phyloP scores from a whole-genome alignment of 1,140 invertebrate genomes.

The Vanessa tameamea region DNA sequence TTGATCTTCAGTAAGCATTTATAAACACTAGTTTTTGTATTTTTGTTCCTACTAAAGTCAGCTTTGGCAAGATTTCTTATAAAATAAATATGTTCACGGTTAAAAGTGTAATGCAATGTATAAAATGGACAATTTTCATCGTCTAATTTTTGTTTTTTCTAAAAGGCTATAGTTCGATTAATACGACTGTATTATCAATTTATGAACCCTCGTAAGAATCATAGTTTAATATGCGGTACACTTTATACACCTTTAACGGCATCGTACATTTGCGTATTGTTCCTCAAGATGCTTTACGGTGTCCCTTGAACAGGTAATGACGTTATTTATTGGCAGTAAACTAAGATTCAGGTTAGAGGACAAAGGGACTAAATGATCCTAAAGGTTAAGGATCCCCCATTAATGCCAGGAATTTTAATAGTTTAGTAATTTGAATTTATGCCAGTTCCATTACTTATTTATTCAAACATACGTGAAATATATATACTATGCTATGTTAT shows the following conservation, averaged over 20 bases:
- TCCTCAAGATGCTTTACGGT: constrained; percentile 62
- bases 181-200: not conserved
- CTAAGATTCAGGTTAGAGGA: constrained; percentile 52
- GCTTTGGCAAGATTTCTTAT: no score
- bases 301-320: constrained; percentile 70
- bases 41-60: no score
- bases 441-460: not conserved
- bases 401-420: constrained; percentile 58
- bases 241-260: constrained; percentile 68
- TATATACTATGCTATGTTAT: not conserved
- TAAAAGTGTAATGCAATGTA: no score
- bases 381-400: constrained; percentile 49
- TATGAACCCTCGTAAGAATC: constrained; percentile 36
- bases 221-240: constrained; percentile 56
- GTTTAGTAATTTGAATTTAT: constrained; percentile 36
- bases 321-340: constrained; percentile 74
- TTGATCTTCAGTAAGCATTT: no score
- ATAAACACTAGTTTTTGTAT: no score
- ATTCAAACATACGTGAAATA: not conserved
- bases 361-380: constrained; percentile 63
- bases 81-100: no score
- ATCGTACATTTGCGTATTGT: constrained; percentile 69
- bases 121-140: no score
- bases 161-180: no score
- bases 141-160: no score